Evolutionary conservation across 2,113 vertebrate species (phyloP).

Genomic region (Thymallus thymallus): DNA sequence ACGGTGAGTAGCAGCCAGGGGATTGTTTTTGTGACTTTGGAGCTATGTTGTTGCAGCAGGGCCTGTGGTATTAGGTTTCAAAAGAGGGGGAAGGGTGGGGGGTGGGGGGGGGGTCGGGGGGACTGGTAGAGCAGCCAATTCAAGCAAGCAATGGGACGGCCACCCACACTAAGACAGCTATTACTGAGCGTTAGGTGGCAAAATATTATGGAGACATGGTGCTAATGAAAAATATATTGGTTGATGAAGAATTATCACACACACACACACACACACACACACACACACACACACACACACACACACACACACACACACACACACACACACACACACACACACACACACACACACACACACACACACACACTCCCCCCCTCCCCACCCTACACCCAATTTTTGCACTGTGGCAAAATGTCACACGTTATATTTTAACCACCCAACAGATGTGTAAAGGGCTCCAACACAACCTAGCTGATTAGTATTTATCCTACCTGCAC

Average conservation of each 20-base stretch:
- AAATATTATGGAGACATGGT: slow-evolving; percentile 60
- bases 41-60: slow-evolving; percentile 65
- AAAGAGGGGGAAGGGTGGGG: slow-evolving; percentile 21
- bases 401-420: too few relatives aligned
- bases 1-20: slow-evolving; percentile 58
- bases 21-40: slow-evolving; percentile 52
- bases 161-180: slow-evolving; percentile 58
- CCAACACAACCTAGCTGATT: neutral
- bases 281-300: neutral
- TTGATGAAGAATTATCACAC: slow-evolving; percentile 28
- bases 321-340: neutral
- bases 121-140: slow-evolving; percentile 54
- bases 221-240: slow-evolving; percentile 41
- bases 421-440: neutral
- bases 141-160: slow-evolving; percentile 61
- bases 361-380: neutral
- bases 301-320: neutral
- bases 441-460: slow-evolving; percentile 1
- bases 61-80: slow-evolving; percentile 59
- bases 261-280: neutral
- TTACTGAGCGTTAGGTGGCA: slow-evolving; percentile 41
- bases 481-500: slow-evolving; percentile 4
- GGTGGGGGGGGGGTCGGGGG: too few relatives aligned
- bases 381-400: too few relatives aligned
- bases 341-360: neutral